phyloP scores from a whole-genome alignment of 2,888 invertebrate genomes.

The Drosophila bunnanda region DNA sequence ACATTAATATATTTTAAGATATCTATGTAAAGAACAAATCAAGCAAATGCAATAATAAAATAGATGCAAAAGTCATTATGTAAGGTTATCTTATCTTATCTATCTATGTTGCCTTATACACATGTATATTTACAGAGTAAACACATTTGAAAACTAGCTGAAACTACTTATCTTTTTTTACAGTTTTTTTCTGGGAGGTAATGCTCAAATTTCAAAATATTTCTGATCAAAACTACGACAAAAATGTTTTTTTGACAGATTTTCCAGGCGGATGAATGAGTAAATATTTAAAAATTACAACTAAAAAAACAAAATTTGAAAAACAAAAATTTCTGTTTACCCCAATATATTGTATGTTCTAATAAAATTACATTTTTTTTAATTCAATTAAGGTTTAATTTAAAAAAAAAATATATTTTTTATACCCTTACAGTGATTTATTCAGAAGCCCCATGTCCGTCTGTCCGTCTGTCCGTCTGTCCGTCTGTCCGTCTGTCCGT shows the following conservation, averaged over 20 bases:
- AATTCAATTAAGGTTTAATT: too few relatives aligned
- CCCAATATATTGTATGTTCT: too few relatives aligned
- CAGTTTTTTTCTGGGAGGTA: background rate
- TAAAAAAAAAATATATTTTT: too few relatives aligned
- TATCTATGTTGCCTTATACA: slow-evolving; percentile 15
- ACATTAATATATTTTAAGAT: slow-evolving; percentile 47
- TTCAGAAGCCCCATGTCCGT: too few relatives aligned
- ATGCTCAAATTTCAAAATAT: background rate
- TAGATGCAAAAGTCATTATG: slow-evolving; percentile 38
- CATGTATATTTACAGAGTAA: slow-evolving; percentile 5
- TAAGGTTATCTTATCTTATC: slow-evolving; percentile 8
- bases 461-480: too few relatives aligned
- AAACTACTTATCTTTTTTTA: background rate
- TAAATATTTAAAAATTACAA: too few relatives aligned
- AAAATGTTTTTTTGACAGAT: background rate
- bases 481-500: too few relatives aligned
- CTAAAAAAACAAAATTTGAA: too few relatives aligned
- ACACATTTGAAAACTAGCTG: slow-evolving; percentile 5
- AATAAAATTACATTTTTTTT: too few relatives aligned
- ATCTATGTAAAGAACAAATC: slow-evolving; percentile 50
- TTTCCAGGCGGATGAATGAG: too few relatives aligned
- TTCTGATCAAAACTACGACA: background rate
- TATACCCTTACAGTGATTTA: too few relatives aligned
- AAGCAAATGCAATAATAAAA: slow-evolving; percentile 63
- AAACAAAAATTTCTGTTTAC: too few relatives aligned